Conservation (phyloP, 2,113 vertebrate species). For the Andinoacara biseriatus region DNA sequence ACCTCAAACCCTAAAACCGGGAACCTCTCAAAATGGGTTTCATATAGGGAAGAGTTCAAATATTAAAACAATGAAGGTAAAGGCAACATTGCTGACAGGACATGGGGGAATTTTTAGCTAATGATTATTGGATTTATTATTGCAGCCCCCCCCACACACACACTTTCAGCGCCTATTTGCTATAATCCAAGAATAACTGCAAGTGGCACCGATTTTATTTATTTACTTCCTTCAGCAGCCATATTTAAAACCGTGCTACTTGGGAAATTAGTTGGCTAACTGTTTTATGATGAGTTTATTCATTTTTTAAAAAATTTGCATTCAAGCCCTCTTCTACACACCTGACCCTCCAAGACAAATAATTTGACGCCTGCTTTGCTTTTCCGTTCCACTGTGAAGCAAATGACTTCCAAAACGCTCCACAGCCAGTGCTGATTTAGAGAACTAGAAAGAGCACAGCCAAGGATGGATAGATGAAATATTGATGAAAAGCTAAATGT, state of each 20-base stretch:
- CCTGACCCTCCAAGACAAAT: neutral
- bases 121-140: no score
- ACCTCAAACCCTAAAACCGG: no score
- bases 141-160: no score
- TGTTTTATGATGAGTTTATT: neutral
- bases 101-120: neutral
- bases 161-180: neutral
- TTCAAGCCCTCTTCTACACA: neutral
- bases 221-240: neutral
- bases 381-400: constrained; percentile 18
- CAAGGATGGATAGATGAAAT: constrained; percentile 76
- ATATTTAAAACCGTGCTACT: neutral
- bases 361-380: constrained; percentile 19
- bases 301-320: neutral
- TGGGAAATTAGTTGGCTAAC: neutral
- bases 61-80: neutral
- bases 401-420: constrained; percentile 54
- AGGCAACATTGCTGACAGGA: neutral
- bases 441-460: constrained; percentile 49
- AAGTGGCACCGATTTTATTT: neutral
- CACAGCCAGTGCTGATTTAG: constrained; percentile 62
- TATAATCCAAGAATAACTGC: neutral
- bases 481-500: constrained; percentile 82
- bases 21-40: neutral
- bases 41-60: neutral